These are phyloP conservation scores for Drosophila pachea DNA, from an alignment of 1,140 invertebrate genomes.

Conservation along the genomic window DNA sequence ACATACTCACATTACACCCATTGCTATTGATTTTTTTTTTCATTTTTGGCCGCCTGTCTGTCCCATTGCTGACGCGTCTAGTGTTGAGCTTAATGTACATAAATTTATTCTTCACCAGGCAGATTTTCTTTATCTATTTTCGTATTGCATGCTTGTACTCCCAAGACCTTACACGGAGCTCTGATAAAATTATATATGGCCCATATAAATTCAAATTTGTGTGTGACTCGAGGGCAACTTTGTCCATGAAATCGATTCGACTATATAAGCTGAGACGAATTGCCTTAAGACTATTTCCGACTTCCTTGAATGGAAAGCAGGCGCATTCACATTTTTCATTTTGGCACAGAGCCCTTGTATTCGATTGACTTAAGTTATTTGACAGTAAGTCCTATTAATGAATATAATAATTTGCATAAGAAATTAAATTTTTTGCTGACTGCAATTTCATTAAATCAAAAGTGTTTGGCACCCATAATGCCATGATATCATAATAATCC, in stretches of 20 bases:
- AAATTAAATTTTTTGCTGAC: constrained; percentile 16
- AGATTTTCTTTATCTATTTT: constrained; percentile 30
- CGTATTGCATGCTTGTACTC: constrained; percentile 52
- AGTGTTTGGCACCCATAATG: constrained; percentile 30
- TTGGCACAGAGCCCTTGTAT: too few relatives aligned
- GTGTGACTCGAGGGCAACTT: not conserved
- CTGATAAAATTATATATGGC: constrained; percentile 21
- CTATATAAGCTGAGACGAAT: not conserved
- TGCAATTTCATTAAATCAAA: constrained; percentile 27
- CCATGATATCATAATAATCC: constrained; percentile 36
- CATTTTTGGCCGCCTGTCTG: constrained; percentile 38
- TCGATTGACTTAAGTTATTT: not conserved
- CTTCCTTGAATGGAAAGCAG: too few relatives aligned
- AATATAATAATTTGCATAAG: constrained; percentile 2
- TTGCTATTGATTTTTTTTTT: constrained; percentile 58
- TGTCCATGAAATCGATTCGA: not conserved
- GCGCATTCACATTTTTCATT: too few relatives aligned
- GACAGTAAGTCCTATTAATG: constrained; percentile 3
- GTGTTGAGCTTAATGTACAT: constrained; percentile 65
- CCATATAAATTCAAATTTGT: constrained; percentile 27
- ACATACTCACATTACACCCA: constrained; percentile 41
- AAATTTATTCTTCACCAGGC: constrained; percentile 66
- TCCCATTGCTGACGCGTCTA: constrained; percentile 41
- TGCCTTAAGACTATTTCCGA: not conserved
- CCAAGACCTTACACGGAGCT: constrained; percentile 38